Evolutionary conservation across 2,113 vertebrate species (phyloP), one percentile per base, ranked within the genome.

Genomic region (Phalacrocorax carbo): DNA sequence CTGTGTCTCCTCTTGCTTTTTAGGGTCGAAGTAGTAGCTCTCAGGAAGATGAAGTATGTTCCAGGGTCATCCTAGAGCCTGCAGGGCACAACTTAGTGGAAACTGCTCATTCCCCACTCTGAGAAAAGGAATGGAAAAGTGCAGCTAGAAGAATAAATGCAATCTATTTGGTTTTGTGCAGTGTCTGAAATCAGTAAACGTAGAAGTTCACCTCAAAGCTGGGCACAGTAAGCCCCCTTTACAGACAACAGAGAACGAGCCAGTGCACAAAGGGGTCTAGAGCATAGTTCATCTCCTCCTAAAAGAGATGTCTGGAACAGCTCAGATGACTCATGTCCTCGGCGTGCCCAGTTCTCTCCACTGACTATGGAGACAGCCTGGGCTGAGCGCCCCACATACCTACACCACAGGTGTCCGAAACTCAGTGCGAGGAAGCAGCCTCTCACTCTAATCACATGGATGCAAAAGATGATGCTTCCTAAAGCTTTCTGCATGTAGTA

Each of bases 221-320:
- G 20, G 13, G 44, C 0, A 0, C 32, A 26, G 29, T 6, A 13
- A 6, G 29, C 82, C 5, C 10, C 7, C n/a, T 70, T 26, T 42
- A 51, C 3, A 18, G 23, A 27, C 16, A 82, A 6, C 0, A 0
- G 62, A 34, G 55, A 66, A 38, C 0, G 0, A 70, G 23, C 25
- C 38, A 66, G 34, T 15, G 17, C 30, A 26, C 27, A 61, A 48
- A n/a, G 15, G 38, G 38, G 42, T 22, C 2, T 10, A 32, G 55
- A 51, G 54, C 19, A 72, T 23, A 12, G 17, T 49, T 82, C 7
- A 2, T 13, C 42, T 69, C 13, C 44, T 91, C 34, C 54, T 70
- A 1, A 55, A 51, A 75, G 48, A 81, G 8, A 11, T 34, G 4
- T 15, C 58, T 57, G 46, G 51, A 73, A 15, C 15, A 88, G 13